Percentiles rank a stretch among this genome's conserved stretches.
Evolutionary conservation across 1,140 invertebrate genomes (phyloP).

Genomic region (Carposina sasakii): DNA sequence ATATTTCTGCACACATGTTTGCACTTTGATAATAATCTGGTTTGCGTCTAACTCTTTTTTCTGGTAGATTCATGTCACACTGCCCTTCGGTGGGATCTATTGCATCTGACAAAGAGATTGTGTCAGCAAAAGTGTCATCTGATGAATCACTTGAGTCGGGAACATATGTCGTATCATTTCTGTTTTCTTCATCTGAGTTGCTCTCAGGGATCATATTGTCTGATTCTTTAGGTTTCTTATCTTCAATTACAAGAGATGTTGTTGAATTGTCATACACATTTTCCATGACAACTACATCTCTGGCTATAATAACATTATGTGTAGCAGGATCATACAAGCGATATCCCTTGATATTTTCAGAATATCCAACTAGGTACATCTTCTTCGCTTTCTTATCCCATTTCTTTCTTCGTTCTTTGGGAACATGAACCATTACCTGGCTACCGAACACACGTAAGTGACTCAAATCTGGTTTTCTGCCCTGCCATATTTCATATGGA

Average conservation of each 20-base stretch:
- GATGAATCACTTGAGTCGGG: neutral
- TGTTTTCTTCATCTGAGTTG: neutral
- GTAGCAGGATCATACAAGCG: no score
- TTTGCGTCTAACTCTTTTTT: constrained; percentile 1
- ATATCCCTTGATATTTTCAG: no score
- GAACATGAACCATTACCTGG: constrained; percentile 10
- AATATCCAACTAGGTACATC: no score
- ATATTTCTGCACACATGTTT: constrained; percentile 2
- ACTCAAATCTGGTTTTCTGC: constrained; percentile 20
- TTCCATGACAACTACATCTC: constrained; percentile 32
- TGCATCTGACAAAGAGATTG: neutral
- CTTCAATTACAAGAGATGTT: neutral
- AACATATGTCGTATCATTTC: neutral
- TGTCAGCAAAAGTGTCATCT: neutral
- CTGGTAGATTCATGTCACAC: constrained; percentile 1
- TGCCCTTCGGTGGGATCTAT: neutral
- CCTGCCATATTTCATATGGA: constrained; percentile 29
- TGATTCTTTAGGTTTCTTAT: neutral
- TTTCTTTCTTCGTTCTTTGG: constrained; percentile 8
- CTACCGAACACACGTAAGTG: constrained; percentile 31
- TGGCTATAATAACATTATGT: constrained; percentile 25
- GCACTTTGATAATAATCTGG: neutral
- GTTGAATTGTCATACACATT: neutral
- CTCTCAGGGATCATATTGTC: neutral
- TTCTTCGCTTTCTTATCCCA: constrained; percentile 9